Base-by-base conservation (phyloP, 2,113 vertebrate species). In the Coryphaenoides rupestris region DNA sequence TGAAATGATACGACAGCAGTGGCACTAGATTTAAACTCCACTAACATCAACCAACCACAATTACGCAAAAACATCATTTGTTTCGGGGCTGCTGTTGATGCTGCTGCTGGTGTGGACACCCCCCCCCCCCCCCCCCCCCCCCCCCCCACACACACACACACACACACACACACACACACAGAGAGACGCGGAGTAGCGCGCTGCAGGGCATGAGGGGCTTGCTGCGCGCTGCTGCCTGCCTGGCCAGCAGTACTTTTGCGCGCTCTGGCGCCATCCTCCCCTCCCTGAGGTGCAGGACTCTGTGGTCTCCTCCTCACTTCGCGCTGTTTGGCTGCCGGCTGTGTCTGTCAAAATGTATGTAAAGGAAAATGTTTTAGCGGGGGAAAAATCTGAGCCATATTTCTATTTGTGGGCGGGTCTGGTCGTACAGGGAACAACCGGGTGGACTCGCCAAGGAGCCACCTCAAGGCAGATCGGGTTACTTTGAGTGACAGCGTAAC, bases 401-500 rank as follows among this genome's bases (percentile, higher is more conserved):
- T 93, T 91, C 87, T 84, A 83, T 88, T 89, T 90, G 86, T 76
- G 84, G 93, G 92, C 88, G 80, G 92, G 92, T 84, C 73, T 72
- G 62, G 6, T 85, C 89, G 82, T 87, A 77, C 89, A 86, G 90
- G 90, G 79, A 91, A 91, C 93, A 93, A 95, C 95, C 90, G 91
- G 90, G 91, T 90, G 90, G 87, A 88, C 86, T 75, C 87, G 92
- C 89, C 87, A 88, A 91, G 93, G 93, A 95, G 92, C 93, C 92
- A 93, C 93, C 93, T 92, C 93, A 93, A 92, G 90, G 92, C 89
- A 78, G 92, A 93, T 98, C 95, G 66, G 92, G 95, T 98, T 98
- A 91, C 96, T 74, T 84, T 98, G 95, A 98, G 87, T 95, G 96
- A 97, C 96, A 94, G 95, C 91, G 96, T 98, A 92, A 92, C 96